Conservation (phyloP, 2,797 vertebrate species). For the Gymnothorax reevesii region DNA sequence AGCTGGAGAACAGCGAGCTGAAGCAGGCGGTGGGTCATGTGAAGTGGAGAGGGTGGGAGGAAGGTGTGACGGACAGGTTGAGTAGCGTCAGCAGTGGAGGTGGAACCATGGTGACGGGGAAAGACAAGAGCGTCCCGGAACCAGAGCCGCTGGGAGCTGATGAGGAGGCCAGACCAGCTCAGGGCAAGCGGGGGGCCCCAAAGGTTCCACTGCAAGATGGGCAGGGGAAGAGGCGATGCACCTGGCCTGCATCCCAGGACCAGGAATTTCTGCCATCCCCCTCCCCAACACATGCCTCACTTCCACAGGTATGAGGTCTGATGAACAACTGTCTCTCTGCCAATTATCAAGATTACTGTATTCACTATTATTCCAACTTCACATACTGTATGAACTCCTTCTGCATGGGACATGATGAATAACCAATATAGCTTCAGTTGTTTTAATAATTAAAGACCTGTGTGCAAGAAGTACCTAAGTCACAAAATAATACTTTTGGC, state of each 20-base stretch:
- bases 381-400: neutral
- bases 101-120: slow-evolving; percentile 55
- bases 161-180: slow-evolving; percentile 35
- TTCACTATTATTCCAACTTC: neutral
- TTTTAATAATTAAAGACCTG: neutral
- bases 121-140: slow-evolving; percentile 43
- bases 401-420: neutral
- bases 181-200: slow-evolving; percentile 64
- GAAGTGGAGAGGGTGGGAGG: slow-evolving; percentile 67
- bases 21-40: slow-evolving; percentile 70
- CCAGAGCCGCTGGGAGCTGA: slow-evolving; percentile 44
- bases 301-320: slow-evolving; percentile 49
- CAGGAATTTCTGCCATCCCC: slow-evolving; percentile 53
- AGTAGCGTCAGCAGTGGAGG: slow-evolving; percentile 49
- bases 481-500: too few species aligned
- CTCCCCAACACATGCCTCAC: slow-evolving; percentile 32
- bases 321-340: neutral
- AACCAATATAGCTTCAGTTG: neutral
- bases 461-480: too few species aligned
- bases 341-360: neutral
- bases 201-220: slow-evolving; percentile 56
- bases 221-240: slow-evolving; percentile 65
- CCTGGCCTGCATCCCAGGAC: slow-evolving; percentile 59
- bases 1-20: slow-evolving; percentile 77
- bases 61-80: slow-evolving; percentile 55